These are phyloP conservation scores for Psittacula echo DNA, from an alignment of 2,797 vertebrate species.

Conservation along the genomic window DNA sequence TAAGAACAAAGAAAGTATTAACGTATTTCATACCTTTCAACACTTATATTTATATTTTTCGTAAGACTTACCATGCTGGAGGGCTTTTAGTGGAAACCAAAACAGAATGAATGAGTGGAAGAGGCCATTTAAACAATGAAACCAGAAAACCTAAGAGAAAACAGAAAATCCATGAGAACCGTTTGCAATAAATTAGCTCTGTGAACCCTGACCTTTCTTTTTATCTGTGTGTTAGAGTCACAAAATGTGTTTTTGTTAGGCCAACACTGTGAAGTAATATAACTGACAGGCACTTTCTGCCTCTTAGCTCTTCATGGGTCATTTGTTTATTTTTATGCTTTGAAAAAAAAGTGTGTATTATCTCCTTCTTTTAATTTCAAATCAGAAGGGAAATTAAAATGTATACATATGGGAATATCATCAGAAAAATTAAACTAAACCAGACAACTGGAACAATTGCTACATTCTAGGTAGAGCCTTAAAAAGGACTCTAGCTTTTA, in stretches of 20 bases:
- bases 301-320: slow-evolving; percentile 80
- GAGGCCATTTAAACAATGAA: slow-evolving; percentile 99
- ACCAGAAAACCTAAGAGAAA: slow-evolving; percentile 97
- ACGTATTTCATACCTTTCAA: background rate
- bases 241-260: slow-evolving; percentile 94
- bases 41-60: slow-evolving; percentile 33
- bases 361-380: slow-evolving; percentile 59
- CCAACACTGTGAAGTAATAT: slow-evolving; percentile 87
- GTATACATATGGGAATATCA: slow-evolving; percentile 11
- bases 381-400: slow-evolving; percentile 43
- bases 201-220: slow-evolving; percentile 91
- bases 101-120: slow-evolving; percentile 99
- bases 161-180: slow-evolving; percentile 90
- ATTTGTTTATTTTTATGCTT: slow-evolving; percentile 82
- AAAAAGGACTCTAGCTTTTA: background rate
- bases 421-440: slow-evolving; percentile 11
- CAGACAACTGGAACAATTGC: background rate
- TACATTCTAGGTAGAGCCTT: background rate
- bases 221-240: slow-evolving; percentile 89
- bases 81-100: slow-evolving; percentile 98
- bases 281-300: slow-evolving; percentile 95
- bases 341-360: slow-evolving; percentile 67
- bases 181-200: slow-evolving; percentile 86
- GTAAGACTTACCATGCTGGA: slow-evolving; percentile 93
- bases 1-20: background rate